Conservation (phyloP, 2,113 vertebrate species). For the Malurus cyaneus region DNA sequence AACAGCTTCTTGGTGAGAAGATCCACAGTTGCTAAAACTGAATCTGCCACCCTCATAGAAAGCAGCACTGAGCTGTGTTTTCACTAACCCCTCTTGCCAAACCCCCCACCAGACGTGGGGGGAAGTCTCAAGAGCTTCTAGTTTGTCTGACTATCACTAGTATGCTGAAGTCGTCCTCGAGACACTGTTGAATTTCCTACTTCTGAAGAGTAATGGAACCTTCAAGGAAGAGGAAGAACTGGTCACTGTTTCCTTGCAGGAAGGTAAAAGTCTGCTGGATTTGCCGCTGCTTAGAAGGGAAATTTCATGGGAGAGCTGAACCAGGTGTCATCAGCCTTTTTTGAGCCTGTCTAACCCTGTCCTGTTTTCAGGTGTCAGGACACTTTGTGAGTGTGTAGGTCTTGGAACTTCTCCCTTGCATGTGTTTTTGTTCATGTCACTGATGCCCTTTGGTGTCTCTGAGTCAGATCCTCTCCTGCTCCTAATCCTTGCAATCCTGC, state of each 20-base stretch:
- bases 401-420: background rate
- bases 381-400: background rate
- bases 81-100: background rate
- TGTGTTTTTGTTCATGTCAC: fast-evolving
- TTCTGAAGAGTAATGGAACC: background rate
- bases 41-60: background rate
- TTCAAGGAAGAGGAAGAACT: background rate
- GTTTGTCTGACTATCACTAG: background rate
- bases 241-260: background rate
- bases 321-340: background rate
- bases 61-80: background rate
- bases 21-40: background rate
- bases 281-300: background rate
- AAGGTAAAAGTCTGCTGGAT: background rate
- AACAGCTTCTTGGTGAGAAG: background rate
- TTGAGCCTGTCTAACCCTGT: background rate
- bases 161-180: background rate
- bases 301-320: background rate
- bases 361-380: background rate
- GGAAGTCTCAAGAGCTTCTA: background rate
- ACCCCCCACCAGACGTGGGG: background rate
- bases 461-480: background rate
- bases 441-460: background rate
- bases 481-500: background rate
- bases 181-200: background rate